phyloP scores from a whole-genome alignment of 2,797 vertebrate genomes.

The Neoniphon sammara region DNA sequence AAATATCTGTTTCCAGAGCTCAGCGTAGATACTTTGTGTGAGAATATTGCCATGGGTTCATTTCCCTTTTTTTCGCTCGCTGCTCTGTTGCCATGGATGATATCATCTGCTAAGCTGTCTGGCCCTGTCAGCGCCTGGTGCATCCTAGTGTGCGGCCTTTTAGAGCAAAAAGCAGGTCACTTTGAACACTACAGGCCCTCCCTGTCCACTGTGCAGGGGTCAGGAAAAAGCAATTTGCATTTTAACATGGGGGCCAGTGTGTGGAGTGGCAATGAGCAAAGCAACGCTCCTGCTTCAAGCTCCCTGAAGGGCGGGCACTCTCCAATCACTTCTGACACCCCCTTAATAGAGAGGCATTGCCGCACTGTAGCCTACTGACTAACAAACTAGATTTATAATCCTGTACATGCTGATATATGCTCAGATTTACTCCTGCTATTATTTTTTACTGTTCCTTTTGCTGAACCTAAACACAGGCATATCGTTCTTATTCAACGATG shows the following conservation, averaged over 20 bases:
- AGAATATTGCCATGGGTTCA: constrained; percentile 18
- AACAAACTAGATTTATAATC: constrained; percentile 35
- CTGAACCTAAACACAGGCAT: constrained; percentile 6
- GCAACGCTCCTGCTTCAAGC: constrained; percentile 40
- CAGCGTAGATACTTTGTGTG: neutral
- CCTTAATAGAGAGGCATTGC: constrained; percentile 60
- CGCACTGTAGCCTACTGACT: constrained; percentile 20
- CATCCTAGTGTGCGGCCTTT: constrained; percentile 45
- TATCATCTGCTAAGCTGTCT: constrained; percentile 35
- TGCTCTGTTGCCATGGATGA: constrained; percentile 29
- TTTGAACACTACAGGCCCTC: constrained; percentile 58
- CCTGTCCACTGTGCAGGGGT: constrained; percentile 52
- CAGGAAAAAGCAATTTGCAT: constrained; percentile 76
- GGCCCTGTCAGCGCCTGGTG: constrained; percentile 19
- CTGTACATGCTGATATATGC: neutral
- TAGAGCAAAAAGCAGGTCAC: constrained; percentile 68
- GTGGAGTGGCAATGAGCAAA: constrained; percentile 25
- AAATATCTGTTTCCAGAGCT: too few species aligned
- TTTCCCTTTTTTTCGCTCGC: neutral
- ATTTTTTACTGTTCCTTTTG: constrained; percentile 2
- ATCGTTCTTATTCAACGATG: neutral
- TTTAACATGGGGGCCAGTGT: constrained; percentile 59
- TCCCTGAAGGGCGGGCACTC: constrained; percentile 63
- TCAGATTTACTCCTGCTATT: neutral
- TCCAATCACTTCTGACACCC: constrained; percentile 62